Evolutionary conservation across 2,113 vertebrate species (phyloP), one percentile per base, ranked within the genome.

Genomic region (Perca schrenkii): DNA sequence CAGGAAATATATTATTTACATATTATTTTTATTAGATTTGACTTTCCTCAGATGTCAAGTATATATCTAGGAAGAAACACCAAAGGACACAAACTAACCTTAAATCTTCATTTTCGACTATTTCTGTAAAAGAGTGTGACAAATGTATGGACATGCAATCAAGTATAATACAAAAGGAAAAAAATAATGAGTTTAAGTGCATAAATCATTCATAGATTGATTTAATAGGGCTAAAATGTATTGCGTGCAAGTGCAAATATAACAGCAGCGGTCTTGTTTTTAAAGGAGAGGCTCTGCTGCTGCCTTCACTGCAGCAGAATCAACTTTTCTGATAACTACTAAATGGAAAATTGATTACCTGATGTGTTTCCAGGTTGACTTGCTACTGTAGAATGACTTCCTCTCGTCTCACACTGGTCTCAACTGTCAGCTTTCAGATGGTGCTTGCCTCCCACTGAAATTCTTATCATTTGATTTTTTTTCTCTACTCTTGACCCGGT

Each of bases 311-410:
- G 52, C 57, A 52, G 61, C 53, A 66, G 43, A 47, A 66, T 69
- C 72, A 49, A 31, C 83, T 56, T 80, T 77, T 74, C 70, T 77
- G 64, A 68, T 62, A 62, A 67, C 65, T 61, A 67, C 70, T 84
- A 79, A 80, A 85, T 70, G 74, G 36, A n/a, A 54, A 57, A 85
- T 57, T 68, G 75, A 82, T 73, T 79, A 83, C 77, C 69, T 80
- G 83, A 67, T 83, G 88, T 70, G 68, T 83, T 54, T 80, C 54
- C 71, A 65, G 73, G 69, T 84, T 70, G 47, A 79, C 68, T 25
- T 60, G 22, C 49, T 49, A 7, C 69, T 83, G 74, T 54, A 58
- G 60, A 84, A 79, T 74, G 49, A 75, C 31, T 83, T 78, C 85
- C 77, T 74, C 31, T 76, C 77, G 54, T 49, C 49, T 79, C 62